phyloP scores from a whole-genome alignment of 2,113 vertebrate species.

The Neofelis nebulosa region DNA sequence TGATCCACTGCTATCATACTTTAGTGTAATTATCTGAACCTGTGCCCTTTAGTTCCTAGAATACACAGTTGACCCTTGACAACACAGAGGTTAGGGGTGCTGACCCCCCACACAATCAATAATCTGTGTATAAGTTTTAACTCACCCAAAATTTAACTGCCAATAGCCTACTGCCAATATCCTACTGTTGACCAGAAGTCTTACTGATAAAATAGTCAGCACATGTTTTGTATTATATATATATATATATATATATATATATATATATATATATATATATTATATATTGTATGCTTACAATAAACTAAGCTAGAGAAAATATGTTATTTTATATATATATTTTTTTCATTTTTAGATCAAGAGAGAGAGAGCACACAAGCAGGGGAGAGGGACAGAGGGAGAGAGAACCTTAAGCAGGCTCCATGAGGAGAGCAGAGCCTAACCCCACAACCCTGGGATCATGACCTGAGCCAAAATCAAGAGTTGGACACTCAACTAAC shows the following conservation, averaged over 20 bases:
- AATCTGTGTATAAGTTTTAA: not conserved
- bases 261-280: not conserved
- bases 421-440: no score
- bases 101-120: not conserved
- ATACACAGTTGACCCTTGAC: not conserved
- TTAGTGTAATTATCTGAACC: constrained; percentile 28
- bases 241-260: not conserved
- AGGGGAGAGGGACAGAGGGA: no score
- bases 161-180: not conserved
- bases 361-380: no score
- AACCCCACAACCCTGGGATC: no score
- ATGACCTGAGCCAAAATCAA: no score
- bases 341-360: no score
- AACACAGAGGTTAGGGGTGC: not conserved
- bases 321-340: no score
- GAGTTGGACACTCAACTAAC: no score
- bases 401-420: no score
- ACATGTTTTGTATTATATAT: not conserved
- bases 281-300: not conserved
- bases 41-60: not conserved
- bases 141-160: not conserved
- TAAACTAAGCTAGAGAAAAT: not conserved
- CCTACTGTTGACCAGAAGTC: not conserved
- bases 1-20: not conserved
- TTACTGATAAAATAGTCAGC: not conserved